Evolutionary conservation across 2,797 vertebrate species (phyloP).

Genomic region (Nothura maculosa): DNA sequence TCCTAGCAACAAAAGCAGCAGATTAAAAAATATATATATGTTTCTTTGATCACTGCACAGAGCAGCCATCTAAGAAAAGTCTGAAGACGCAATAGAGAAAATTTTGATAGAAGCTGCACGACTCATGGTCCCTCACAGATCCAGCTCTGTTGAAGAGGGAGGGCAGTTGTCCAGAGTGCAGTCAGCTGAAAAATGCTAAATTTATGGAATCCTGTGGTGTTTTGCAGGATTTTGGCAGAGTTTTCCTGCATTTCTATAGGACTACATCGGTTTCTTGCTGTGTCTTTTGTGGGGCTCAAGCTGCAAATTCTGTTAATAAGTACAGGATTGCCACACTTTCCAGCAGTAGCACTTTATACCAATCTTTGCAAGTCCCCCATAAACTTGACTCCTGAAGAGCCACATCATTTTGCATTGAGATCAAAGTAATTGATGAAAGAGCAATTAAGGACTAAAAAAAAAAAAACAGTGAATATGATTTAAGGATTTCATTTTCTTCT

Average conservation of each 20-base stretch:
- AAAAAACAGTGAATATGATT: background rate
- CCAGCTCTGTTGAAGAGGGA: background rate
- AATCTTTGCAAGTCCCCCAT: background rate
- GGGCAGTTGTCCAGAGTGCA: background rate
- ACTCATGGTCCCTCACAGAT: background rate
- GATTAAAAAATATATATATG: background rate
- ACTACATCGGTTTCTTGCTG: background rate
- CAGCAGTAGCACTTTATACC: background rate
- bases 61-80: background rate
- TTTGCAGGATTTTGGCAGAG: background rate
- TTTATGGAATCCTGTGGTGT: constrained; percentile 13
- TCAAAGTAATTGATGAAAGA: background rate
- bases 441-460: background rate
- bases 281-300: background rate
- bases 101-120: background rate
- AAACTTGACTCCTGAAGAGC: background rate
- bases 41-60: background rate
- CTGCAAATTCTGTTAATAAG: constrained; percentile 21
- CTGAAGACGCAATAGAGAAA: background rate
- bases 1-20: background rate
- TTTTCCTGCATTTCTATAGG: background rate
- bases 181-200: constrained; percentile 29
- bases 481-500: background rate
- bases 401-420: background rate
- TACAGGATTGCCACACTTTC: constrained; percentile 16